These are phyloP conservation scores for Tholera decimalis DNA, from an alignment of 2,888 invertebrate genomes.

Conservation along the genomic window DNA sequence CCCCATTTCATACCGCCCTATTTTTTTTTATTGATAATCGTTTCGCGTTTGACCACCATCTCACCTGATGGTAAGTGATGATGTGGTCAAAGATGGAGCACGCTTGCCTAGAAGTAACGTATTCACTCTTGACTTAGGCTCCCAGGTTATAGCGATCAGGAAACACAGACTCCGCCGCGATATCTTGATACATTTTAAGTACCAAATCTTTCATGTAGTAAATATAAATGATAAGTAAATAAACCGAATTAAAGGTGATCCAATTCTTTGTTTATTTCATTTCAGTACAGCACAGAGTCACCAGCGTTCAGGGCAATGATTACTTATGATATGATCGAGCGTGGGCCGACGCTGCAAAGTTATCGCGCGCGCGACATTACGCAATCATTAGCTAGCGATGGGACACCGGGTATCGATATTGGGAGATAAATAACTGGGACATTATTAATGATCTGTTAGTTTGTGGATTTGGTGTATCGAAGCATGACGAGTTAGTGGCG, in stretches of 20 bases:
- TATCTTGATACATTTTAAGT: too few species aligned
- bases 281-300: constrained; percentile 23
- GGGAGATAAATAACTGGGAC: constrained; percentile 2
- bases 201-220: too few species aligned
- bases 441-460: constrained; percentile 2
- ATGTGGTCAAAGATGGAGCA: too few species aligned
- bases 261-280: constrained; percentile 24
- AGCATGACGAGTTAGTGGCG: not conserved
- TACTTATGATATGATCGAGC: constrained; percentile 65
- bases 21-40: too few species aligned
- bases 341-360: constrained; percentile 80
- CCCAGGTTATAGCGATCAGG: too few species aligned
- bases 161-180: too few species aligned
- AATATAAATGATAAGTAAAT: too few species aligned
- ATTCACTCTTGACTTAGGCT: too few species aligned
- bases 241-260: constrained; percentile 21
- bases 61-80: too few species aligned
- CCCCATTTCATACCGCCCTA: too few species aligned
- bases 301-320: constrained; percentile 41
- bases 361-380: constrained; percentile 71
- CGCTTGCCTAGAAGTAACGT: too few species aligned
- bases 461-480: not conserved
- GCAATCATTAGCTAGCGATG: constrained; percentile 64
- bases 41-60: too few species aligned
- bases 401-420: constrained; percentile 51